phyloP scores from a whole-genome alignment of 2,113 vertebrate genomes.

The Myodes glareolus region DNA sequence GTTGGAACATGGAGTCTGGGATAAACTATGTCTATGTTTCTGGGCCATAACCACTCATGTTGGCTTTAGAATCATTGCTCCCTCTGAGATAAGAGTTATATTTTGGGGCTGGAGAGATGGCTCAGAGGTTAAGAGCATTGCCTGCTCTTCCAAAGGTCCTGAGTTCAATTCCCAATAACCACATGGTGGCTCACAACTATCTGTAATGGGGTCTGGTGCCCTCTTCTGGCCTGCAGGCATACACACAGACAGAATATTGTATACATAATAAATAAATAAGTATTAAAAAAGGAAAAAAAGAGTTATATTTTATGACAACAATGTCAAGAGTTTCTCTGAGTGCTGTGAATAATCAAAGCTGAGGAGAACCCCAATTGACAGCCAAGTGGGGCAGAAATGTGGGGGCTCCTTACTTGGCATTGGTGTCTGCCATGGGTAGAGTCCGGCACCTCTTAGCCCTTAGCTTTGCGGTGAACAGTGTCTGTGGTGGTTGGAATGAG shows the following conservation, averaged over 20 bases:
- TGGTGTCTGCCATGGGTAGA: background rate
- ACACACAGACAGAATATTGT: no score
- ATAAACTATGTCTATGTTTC: background rate
- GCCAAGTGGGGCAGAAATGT: background rate
- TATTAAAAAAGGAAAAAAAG: background rate
- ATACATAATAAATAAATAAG: no score
- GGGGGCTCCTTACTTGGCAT: no score
- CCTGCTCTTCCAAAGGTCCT: no score
- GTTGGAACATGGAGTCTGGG: background rate
- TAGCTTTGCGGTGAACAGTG: background rate
- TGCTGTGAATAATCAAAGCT: background rate
- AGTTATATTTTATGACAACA: background rate
- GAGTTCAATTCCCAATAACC: no score
- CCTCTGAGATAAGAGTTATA: background rate
- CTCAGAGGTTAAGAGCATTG: no score
- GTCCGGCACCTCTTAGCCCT: background rate
- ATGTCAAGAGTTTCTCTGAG: background rate
- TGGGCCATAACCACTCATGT: background rate
- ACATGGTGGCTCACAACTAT: no score
- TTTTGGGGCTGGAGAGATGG: background rate
- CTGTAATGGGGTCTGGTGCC: no score
- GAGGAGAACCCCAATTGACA: background rate
- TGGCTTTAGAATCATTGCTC: background rate
- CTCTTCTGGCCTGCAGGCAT: no score
- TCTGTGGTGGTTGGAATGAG: background rate